phyloP scores from a whole-genome alignment of 2,113 vertebrate genomes.

The Muntiacus reevesi region DNA sequence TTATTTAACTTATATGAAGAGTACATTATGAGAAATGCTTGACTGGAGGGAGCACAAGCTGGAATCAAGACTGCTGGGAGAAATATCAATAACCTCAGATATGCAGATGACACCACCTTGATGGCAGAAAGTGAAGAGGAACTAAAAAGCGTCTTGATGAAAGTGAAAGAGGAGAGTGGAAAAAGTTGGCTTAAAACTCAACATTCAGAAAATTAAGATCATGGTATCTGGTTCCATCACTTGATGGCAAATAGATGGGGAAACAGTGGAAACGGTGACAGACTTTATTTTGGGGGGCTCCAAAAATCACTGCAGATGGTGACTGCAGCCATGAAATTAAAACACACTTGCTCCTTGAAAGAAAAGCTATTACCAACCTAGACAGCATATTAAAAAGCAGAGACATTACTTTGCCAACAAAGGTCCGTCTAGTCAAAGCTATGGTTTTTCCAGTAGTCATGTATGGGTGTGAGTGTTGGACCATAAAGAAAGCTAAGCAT shows the following conservation, averaged over 20 bases:
- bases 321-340: neutral
- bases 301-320: neutral
- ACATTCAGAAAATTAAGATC: neutral
- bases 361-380: neutral
- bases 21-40: neutral
- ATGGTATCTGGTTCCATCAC: neutral
- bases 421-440: neutral
- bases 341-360: neutral
- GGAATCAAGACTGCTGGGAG: neutral
- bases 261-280: neutral
- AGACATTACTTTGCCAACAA: neutral
- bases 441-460: neutral
- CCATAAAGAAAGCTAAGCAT: neutral
- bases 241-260: neutral
- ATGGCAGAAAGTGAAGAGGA: neutral
- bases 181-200: neutral
- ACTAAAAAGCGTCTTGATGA: neutral
- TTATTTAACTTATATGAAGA: neutral
- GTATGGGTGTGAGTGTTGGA: neutral
- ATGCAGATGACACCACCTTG: neutral
- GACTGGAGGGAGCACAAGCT: neutral
- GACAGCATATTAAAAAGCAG: neutral
- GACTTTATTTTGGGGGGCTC: neutral
- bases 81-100: neutral
- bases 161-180: neutral